Evolutionary conservation across 1,140 invertebrate species (phyloP).

Genomic region (Drosophila melanica): DNA sequence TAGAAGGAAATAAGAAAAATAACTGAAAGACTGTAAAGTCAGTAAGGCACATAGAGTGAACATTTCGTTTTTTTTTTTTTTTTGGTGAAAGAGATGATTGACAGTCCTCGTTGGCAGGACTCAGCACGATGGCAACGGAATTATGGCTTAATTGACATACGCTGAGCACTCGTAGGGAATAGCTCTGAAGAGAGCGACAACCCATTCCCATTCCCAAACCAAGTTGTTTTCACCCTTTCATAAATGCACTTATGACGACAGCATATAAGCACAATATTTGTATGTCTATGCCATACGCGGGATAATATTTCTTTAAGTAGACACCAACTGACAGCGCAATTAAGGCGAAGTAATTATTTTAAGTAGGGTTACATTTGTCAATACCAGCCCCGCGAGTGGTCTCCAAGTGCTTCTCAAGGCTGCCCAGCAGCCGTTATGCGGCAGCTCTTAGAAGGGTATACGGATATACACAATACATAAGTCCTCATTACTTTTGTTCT

Average conservation of each 20-base stretch:
- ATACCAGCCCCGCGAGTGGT: constrained; percentile 39
- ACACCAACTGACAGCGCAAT: constrained; percentile 81
- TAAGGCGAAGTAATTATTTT: constrained; percentile 81
- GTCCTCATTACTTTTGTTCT: constrained; percentile 8
- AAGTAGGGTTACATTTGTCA: constrained; percentile 81
- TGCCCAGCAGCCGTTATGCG: constrained; percentile 4
- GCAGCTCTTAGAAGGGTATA: neutral
- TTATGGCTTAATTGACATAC: constrained; percentile 81
- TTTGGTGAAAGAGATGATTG: constrained; percentile 71
- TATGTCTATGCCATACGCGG: constrained; percentile 63
- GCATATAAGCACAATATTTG: constrained; percentile 53
- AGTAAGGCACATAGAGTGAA: constrained; percentile 60
- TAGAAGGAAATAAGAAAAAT: constrained; percentile 5
- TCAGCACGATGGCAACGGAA: constrained; percentile 76
- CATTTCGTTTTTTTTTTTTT: neutral
- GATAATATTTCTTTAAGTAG: constrained; percentile 81
- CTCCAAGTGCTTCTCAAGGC: constrained; percentile 26
- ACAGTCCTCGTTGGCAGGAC: constrained; percentile 59
- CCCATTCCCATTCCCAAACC: neutral
- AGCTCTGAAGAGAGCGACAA: constrained; percentile 11
- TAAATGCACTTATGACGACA: constrained; percentile 36
- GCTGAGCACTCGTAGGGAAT: constrained; percentile 56
- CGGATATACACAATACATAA: neutral
- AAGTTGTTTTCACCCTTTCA: constrained; percentile 51
- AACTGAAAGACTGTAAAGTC: constrained; percentile 49